Conservation (phyloP, 1,140 invertebrate genomes). For the Augochlora pura region DNA sequence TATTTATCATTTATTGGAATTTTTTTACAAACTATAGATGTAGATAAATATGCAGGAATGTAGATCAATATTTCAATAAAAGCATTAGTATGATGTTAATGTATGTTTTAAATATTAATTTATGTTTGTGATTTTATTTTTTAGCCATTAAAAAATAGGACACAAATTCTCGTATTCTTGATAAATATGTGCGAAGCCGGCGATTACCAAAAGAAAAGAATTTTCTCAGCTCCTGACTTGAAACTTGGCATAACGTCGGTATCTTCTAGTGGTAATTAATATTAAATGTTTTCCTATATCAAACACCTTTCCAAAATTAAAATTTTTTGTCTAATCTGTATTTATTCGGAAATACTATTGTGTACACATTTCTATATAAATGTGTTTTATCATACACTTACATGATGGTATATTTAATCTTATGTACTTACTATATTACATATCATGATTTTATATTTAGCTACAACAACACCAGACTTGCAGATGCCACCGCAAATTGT, state of each 20-base stretch:
- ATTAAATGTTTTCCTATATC: neutral
- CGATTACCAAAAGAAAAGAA: constrained; percentile 66
- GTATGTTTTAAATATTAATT: too few species aligned
- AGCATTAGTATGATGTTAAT: too few species aligned
- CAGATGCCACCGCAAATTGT: constrained; percentile 67
- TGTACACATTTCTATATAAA: too few species aligned
- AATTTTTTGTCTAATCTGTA: too few species aligned
- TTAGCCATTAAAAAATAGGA: constrained; percentile 72
- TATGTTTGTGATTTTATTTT: constrained; percentile 26
- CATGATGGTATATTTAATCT: too few species aligned
- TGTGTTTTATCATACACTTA: too few species aligned
- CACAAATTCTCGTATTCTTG: constrained; percentile 71
- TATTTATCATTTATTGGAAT: too few species aligned
- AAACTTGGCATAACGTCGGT: constrained; percentile 68
- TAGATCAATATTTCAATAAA: too few species aligned
- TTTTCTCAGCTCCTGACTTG: constrained; percentile 72
- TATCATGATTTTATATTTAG: constrained; percentile 54
- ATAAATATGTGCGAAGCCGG: constrained; percentile 66
- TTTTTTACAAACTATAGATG: too few species aligned
- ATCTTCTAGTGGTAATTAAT: constrained; percentile 72
- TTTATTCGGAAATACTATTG: too few species aligned
- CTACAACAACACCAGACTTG: constrained; percentile 67
- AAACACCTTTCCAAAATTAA: too few species aligned
- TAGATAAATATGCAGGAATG: too few species aligned
- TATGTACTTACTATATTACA: neutral